Evolutionary conservation across 1,140 invertebrate genomes (phyloP), one percentile per base, ranked within the genome.

Genomic region (Bombus superbus): DNA sequence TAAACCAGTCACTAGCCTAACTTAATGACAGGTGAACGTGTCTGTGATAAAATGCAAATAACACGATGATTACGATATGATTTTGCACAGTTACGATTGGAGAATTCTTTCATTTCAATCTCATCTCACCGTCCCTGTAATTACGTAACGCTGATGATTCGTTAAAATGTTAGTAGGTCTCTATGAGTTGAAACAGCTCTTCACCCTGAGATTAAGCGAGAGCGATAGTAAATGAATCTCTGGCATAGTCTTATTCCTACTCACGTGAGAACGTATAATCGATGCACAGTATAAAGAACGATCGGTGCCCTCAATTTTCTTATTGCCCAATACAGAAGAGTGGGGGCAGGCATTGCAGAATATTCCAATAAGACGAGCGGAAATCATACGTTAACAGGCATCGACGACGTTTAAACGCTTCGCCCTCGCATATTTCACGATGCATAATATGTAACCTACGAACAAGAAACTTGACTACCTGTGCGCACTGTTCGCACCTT

Each of bases 81-180:
- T 82, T 82, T 77, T 22, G 3, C 15, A 28, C 42, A 10, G 47
- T 72, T 71, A 62, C 73, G 22, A 53, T 22, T 8, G 25, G 28
- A 25, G 68, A 76, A 72, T 86, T 76, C 85, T 68, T 44, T 15
- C 72, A 73, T 74, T 81, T 73, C 47, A 42, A 82, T 76, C 72
- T 59, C 73, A 53, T 76, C 75, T 76, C 81, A 8, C 40, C 38
- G 82, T 62, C 47, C 40, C 53, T 72, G 22, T 15, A 68, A 75
- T 86, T 86, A 53, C 81, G 72, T 38, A 87, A 87, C 38, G 25
- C 64, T n/a, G 81, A 82, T 78, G 81, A 88, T 79, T 73, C 84
- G 64, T 81, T 62, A 76, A 85, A 88, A 88, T 82, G 83, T 87
- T 87, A 85, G 83, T 87, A 87, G 86, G 86, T 87, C 86, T 77